Conservation (phyloP, 2,113 vertebrate genomes). For the Petrocephalus zakoni region DNA sequence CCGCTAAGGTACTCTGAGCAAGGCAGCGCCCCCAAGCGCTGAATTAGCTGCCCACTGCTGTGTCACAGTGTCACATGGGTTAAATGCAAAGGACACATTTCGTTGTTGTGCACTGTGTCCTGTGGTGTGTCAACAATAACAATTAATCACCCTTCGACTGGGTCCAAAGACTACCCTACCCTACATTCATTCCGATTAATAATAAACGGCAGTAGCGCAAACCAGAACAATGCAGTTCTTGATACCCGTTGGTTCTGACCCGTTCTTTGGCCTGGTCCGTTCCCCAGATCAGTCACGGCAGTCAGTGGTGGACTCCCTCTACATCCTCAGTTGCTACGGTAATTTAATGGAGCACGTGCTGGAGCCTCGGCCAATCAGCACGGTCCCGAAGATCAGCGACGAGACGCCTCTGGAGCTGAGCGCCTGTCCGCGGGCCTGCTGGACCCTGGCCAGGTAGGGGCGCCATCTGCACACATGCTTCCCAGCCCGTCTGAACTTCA, state of each 20-base stretch:
- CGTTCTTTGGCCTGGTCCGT: background rate
- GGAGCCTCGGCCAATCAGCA: constrained; percentile 88
- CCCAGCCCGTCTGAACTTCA: background rate
- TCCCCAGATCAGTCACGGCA: constrained; percentile 84
- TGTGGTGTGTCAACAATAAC: no score
- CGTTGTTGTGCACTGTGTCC: no score
- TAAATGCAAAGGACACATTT: no score
- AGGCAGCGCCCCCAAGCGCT: no score
- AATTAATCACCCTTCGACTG: background rate
- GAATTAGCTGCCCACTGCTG: no score
- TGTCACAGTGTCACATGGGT: no score
- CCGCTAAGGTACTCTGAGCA: no score
- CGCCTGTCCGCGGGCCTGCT: constrained; percentile 87
- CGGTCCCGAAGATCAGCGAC: constrained; percentile 85
- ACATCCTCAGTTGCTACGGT: constrained; percentile 91
- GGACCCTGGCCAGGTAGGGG: constrained; percentile 82
- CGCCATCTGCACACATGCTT: no score
- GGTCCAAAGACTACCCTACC: background rate
- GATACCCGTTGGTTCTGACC: background rate
- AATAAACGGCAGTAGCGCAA: background rate
- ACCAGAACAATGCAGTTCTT: background rate
- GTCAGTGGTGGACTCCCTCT: constrained; percentile 85
- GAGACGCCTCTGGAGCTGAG: constrained; percentile 89
- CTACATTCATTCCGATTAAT: background rate
- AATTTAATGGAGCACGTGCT: constrained; percentile 90